These are phyloP conservation scores for Falco cherrug DNA, from an alignment of 2,797 vertebrate species.

Conservation along the genomic window DNA sequence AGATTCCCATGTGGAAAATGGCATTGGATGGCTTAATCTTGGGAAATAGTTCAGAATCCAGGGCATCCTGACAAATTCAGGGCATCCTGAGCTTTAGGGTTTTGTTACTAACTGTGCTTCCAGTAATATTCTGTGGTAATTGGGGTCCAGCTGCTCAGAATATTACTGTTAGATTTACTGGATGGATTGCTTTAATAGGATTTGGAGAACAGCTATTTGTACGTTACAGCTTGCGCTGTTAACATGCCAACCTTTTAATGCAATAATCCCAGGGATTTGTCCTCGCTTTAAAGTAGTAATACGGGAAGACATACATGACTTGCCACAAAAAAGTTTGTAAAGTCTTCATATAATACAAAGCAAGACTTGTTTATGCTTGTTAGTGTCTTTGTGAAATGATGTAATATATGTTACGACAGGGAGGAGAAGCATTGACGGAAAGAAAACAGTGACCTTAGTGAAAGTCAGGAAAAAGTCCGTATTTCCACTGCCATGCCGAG, in stretches of 20 bases:
- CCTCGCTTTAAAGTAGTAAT: neutral
- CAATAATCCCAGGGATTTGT: neutral
- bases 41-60: neutral
- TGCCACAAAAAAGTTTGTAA: neutral
- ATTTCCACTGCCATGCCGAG: neutral
- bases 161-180: conserved; percentile 20
- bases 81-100: neutral
- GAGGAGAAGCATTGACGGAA: neutral
- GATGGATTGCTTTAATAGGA: conserved; percentile 41
- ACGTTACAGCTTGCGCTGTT: neutral
- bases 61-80: neutral
- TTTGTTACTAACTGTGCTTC: conserved; percentile 19
- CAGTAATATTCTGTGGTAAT: neutral
- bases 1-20: neutral
- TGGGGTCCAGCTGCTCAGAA: conserved; percentile 44
- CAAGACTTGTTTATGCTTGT: neutral
- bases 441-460: neutral
- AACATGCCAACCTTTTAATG: conserved; percentile 26
- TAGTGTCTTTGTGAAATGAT: neutral
- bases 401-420: neutral
- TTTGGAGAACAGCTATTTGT: conserved; percentile 34
- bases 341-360: neutral
- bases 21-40: neutral
- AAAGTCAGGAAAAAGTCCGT: neutral
- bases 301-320: neutral